Base-by-base conservation (phyloP, 2,113 vertebrate species). In the Corapipo altera region DNA sequence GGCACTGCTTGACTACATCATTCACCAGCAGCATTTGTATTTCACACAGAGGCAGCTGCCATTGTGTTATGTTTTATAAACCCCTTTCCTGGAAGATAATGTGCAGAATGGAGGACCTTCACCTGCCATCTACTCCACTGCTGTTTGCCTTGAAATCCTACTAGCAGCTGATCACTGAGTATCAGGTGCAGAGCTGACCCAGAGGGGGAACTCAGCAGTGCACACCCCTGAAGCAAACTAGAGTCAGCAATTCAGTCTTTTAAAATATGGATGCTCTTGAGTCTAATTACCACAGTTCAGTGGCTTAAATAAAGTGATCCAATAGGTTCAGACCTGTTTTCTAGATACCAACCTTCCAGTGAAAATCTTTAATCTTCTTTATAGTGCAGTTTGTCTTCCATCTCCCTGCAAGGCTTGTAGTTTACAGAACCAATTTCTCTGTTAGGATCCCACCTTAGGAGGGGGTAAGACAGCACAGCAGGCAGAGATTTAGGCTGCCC, bases 301-400 rank as follows among this genome's bases (percentile, higher is more conserved):
- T 73, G 16, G 20, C 44, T 71, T 57, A 81, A 96, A 96, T 48
- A 61, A 88, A 96, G 66, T 52, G 83, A 95, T 79, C 66, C 44
- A 71, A 80, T 44, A 73, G 49, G 22, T 88, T 65, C 32, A 80
- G 43, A 80, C 3, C 51, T 84, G 21, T 19, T 94, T 85, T 89
- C 55, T 26, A 93, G 49, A 61, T 35, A 83, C 35, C 66, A 96
- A 4, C 2, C 26, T 89, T 49, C 21, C 70, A 82, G 35, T 66
- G 26, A 91, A 91, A 85, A 71, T 32, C 67, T 95, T 95, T 70
- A 61, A 70, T 85, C 69, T 89, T 83, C 91, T 86, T 91, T 88
- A 78, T 33, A 71, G 32, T 44, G 28, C 33, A 49, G 57, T 91
- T 95, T 80, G 48, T 87, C 91, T 91, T 67, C 79, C 39, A 85